Conservation (phyloP, 2,797 vertebrate genomes). For the Jordanella pulchra region DNA sequence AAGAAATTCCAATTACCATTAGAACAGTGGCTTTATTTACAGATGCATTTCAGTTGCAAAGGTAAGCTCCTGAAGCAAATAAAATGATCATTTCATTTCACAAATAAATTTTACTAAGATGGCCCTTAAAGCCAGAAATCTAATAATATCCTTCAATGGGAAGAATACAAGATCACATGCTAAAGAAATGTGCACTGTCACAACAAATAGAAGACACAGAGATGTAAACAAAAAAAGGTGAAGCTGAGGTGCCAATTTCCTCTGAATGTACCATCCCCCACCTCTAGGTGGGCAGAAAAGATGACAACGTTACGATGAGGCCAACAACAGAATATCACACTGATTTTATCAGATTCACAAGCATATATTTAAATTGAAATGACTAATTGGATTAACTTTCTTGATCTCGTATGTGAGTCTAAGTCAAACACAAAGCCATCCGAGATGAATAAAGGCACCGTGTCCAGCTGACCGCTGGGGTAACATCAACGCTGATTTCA, state of each 20-base stretch:
- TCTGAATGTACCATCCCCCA: conserved; percentile 69
- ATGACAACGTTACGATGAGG: conserved; percentile 46
- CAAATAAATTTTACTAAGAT: background rate
- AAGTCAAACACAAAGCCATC: conserved; percentile 9
- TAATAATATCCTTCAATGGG: background rate
- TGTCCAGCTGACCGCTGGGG: conserved; percentile 46
- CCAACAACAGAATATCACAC: conserved; percentile 15
- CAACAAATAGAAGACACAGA: conserved; percentile 17
- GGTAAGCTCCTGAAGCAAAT: conserved; percentile 5
- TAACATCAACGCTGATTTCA: conserved; percentile 27
- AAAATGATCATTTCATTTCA: conserved; percentile 12
- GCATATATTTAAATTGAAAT: background rate
- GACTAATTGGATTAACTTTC: background rate
- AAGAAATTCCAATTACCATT: background rate
- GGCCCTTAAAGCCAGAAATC: background rate
- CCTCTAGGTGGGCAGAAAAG: conserved; percentile 54
- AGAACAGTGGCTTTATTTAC: background rate
- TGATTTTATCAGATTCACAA: conserved; percentile 9
- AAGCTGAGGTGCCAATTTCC: conserved; percentile 54
- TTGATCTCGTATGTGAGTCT: conserved; percentile 7
- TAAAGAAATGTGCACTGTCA: background rate
- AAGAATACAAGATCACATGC: conserved; percentile 11
- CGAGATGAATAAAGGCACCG: conserved; percentile 21
- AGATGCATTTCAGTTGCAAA: conserved; percentile 25
- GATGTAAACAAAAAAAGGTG: conserved; percentile 69